Percentiles rank a stretch among this genome's conserved stretches.
phyloP scores from a whole-genome alignment of 2,888 invertebrate genomes.

The Drosophila birchii region DNA sequence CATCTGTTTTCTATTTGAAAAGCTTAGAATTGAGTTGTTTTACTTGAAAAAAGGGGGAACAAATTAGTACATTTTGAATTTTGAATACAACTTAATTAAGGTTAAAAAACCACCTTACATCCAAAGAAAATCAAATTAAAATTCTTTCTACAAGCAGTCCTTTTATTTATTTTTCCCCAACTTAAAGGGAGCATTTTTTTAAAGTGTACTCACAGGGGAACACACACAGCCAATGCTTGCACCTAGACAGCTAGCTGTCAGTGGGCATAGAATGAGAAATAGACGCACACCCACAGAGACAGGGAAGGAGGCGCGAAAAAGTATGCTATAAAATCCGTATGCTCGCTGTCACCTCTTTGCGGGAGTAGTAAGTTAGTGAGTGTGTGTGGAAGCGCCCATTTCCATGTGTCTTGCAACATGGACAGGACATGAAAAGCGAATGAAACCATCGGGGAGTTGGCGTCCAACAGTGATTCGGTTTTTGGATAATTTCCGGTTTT shows the following conservation, averaged over 20 bases:
- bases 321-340: conserved; percentile 68
- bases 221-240: conserved; percentile 22
- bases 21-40: no score
- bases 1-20: neutral
- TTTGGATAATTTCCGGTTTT: conserved; percentile 36
- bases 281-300: conserved; percentile 33
- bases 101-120: no score
- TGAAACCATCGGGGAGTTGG: conserved; percentile 24
- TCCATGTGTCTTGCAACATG: conserved; percentile 36
- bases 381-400: conserved; percentile 24
- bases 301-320: conserved; percentile 60
- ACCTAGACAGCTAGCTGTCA: conserved; percentile 45
- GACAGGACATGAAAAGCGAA: conserved; percentile 40
- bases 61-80: no score
- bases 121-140: neutral
- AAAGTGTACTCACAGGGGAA: conserved; percentile 14
- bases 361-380: conserved; percentile 14
- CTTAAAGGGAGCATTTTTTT: neutral
- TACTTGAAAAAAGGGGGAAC: no score
- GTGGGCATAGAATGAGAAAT: conserved; percentile 29
- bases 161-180: neutral
- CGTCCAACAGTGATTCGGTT: conserved; percentile 25
- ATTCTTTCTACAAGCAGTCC: neutral
- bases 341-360: conserved; percentile 29
- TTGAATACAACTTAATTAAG: accelerated